Base-by-base conservation (phyloP, 2,888 invertebrate species). In the Furcula furcula region DNA sequence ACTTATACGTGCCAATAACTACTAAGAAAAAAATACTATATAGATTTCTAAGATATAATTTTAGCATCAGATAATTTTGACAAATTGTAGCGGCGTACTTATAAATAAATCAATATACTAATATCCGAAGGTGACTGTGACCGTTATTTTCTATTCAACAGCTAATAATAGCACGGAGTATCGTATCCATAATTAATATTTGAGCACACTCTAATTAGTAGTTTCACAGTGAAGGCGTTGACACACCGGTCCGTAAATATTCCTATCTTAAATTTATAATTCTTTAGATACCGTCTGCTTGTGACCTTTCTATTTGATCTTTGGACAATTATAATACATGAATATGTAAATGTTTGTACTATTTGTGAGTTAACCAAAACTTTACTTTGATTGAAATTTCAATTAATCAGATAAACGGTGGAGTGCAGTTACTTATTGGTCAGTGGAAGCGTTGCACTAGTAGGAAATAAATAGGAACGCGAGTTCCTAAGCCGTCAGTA, bases 221-320 rank as follows among this genome's bases (percentile, higher is more conserved):
- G 44, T 33, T 55, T 39, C 27, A 47, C 30, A 38, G 18, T 19
- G 25, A 42, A 62, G 56, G 62, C 56, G 65, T 65, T 56, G 58
- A 60, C 55, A 46, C 31, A 45, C 36, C 34, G 31, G 45, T 55
- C 40, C 49, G 40, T 50, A 59, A 56, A 52, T 58, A 54, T 43
- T 58, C 48, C 34, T 44, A 35, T 47, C 40, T 41, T 30, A 45
- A 45, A 56, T 55, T 54, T 50, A 55, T 59, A 45, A 22, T 25
- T 29, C 19, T 40, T 18, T 23, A 43, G 45, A 52, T 49, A 46
- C 30, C 42, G 40, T 55, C 45, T 37, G 40, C 33, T 31, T 39
- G 29, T 40, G 39, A 57, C 41, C 45, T 43, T 25, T 48, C 39
- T 34, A 46, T 50, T 44, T 58, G 59, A 53, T 58, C 53, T 46